Evolutionary conservation across 2,113 vertebrate species (phyloP).

Genomic region (Phycodurus eques): DNA sequence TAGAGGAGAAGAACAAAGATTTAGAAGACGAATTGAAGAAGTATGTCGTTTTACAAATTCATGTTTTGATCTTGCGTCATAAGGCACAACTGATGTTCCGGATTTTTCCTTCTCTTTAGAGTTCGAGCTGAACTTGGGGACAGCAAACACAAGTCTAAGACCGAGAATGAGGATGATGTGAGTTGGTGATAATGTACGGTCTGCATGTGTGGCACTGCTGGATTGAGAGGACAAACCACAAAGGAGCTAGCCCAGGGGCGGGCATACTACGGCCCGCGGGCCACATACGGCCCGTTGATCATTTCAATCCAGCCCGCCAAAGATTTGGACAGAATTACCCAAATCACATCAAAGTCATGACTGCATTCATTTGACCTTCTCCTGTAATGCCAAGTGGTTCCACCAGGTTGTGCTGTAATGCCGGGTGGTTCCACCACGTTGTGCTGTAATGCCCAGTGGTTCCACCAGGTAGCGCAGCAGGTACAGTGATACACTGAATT

Average conservation of each 20-base stretch:
- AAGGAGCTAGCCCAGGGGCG: background rate
- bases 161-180: constrained; percentile 89
- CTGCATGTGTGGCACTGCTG: background rate
- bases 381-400: too few relatives aligned
- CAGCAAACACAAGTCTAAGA: constrained; percentile 85
- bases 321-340: too few relatives aligned
- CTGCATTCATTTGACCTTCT: too few relatives aligned
- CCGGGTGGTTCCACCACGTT: too few relatives aligned
- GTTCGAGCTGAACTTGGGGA: constrained; percentile 86
- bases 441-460: too few relatives aligned
- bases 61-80: background rate
- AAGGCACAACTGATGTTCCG: background rate
- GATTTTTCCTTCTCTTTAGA: constrained; percentile 60
- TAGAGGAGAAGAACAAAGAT: constrained; percentile 92
- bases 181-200: constrained; percentile 35
- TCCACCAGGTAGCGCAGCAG: too few relatives aligned
- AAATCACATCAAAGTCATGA: too few relatives aligned
- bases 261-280: too few relatives aligned
- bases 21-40: constrained; percentile 92
- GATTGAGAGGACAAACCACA: background rate
- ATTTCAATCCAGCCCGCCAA: too few relatives aligned
- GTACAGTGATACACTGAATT: too few relatives aligned
- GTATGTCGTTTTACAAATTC: constrained; percentile 65
- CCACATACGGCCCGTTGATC: too few relatives aligned
- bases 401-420: too few relatives aligned